Evolutionary conservation across 1,140 invertebrate species (phyloP), one percentile per base, ranked within the genome.

Genomic region (Hetaerina americana): DNA sequence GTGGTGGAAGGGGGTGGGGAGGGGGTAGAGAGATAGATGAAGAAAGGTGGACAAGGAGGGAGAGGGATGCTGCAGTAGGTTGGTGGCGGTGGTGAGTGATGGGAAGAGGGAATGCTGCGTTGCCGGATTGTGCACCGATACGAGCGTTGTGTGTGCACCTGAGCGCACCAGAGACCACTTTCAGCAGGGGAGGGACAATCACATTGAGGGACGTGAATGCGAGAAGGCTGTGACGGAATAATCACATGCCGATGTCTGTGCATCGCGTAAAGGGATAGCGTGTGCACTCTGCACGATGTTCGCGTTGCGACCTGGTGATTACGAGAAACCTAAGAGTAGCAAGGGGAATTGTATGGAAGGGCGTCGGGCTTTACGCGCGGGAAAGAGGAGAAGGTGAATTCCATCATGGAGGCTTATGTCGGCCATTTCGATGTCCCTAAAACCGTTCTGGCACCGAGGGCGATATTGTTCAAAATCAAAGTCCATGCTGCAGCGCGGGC

Each of bases 1-100:
- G n/a, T n/a, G n/a, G n/a, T n/a, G n/a, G n/a, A n/a, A n/a, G n/a
- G 72, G 74, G 40, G 40, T 57, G 72, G 66, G 68, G 68, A 69
- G 40, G 68, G 71, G 18, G 27, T 28, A 57, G 66, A 57, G 72
- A 74, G 66, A 69, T 73, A 22, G 71, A n/a, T n/a, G n/a, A n/a
- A 71, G 68, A 69, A 27, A 31, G 27, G 27, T 26, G 67, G 29
- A 68, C 25, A 71, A 66, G 25, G 27, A 28, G 49, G 27, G 66
- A 66, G 18, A 26, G 26, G 66, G 49, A 25, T 18, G 31, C 22
- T 26, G 26, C 22, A 24, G 24, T 24, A 27, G 26, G 68, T 69
- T 27, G 68, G 70, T n/a, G 66, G 26, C 66, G 66, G 68, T 26
- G 27, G n/a, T 27, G 22, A 40, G 70, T n/a, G 15, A 70, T 22